Conservation (phyloP, 2,888 invertebrate species). For the Carabus problematicus region DNA sequence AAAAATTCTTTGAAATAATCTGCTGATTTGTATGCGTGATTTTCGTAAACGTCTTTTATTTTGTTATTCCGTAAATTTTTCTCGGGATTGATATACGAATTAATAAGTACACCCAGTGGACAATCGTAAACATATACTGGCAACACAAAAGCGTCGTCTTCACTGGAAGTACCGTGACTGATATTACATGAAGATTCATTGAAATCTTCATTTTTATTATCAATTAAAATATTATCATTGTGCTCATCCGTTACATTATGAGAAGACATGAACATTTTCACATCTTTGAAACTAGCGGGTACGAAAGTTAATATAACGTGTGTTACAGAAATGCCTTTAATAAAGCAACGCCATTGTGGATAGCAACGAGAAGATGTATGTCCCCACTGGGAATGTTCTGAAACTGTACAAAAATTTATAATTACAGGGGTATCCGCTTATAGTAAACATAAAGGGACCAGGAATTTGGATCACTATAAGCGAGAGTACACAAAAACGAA, state of each 20-base stretch:
- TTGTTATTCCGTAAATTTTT: conserved; percentile 50
- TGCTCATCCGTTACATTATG: neutral
- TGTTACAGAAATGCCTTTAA: conserved; percentile 67
- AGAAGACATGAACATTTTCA: conserved; percentile 39
- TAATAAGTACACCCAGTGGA: conserved; percentile 66
- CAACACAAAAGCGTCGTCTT: conserved; percentile 52
- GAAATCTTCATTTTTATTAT: conserved; percentile 49
- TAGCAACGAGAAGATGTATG: no score
- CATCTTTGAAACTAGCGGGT: conserved; percentile 66
- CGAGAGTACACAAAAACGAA: no score
- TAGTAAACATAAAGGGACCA: no score
- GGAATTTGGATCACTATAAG: no score
- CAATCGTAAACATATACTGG: conserved; percentile 76
- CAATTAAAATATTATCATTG: no score
- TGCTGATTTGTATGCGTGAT: conserved; percentile 62
- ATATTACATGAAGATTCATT: neutral
- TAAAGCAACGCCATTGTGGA: conserved; percentile 71
- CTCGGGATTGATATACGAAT: conserved; percentile 60
- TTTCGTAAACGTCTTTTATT: conserved; percentile 62
- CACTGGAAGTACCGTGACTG: neutral
- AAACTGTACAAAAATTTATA: no score
- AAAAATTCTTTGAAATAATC: conserved; percentile 54
- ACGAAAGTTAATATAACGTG: conserved; percentile 72
- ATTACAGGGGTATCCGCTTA: no score
- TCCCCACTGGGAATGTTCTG: no score